Percentiles rank a stretch among this genome's conserved stretches.
These are phyloP conservation scores for Phalloptychus januarius DNA, from an alignment of 2,797 vertebrate genomes.

Conservation along the genomic window DNA sequence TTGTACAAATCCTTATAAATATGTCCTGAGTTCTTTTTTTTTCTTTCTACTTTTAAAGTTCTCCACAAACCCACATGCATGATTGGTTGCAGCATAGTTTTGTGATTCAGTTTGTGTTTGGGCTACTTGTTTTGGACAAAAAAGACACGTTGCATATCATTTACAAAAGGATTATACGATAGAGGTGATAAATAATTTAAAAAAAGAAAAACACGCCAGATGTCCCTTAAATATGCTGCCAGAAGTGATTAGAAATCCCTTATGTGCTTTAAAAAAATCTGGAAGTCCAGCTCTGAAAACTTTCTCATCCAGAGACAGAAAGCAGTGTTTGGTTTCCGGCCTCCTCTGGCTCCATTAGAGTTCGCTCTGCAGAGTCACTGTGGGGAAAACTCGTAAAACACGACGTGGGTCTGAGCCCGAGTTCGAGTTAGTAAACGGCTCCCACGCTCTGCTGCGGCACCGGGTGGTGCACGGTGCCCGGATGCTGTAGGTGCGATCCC, in stretches of 20 bases:
- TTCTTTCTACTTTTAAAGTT: conserved; percentile 32
- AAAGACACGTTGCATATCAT: conserved; percentile 66
- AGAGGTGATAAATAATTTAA: conserved; percentile 82
- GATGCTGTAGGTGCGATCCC: conserved; percentile 91
- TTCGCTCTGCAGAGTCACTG: conserved; percentile 68
- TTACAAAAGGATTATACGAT: conserved; percentile 72
- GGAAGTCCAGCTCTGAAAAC: conserved; percentile 52
- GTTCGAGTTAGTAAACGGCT: conserved; percentile 89
- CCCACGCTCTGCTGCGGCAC: conserved; percentile 90
- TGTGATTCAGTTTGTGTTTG: conserved; percentile 58
- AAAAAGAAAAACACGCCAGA: conserved; percentile 74
- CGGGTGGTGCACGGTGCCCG: conserved; percentile 88
- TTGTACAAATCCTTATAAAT: conserved; percentile 87
- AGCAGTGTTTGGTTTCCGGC: conserved; percentile 47
- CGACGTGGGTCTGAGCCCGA: conserved; percentile 48
- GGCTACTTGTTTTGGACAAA: conserved; percentile 47
- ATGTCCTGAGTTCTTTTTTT: conserved; percentile 83
- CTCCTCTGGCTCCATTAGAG: conserved; percentile 50
- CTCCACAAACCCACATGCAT: conserved; percentile 65
- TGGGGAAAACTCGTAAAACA: conserved; percentile 55
- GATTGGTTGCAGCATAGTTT: conserved; percentile 66
- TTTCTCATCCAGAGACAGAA: conserved; percentile 50
- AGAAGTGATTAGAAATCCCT: conserved; percentile 73
- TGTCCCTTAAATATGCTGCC: conserved; percentile 79
- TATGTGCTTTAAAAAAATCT: conserved; percentile 70